Conservation (phyloP, 2,888 invertebrate genomes). For the Apotomis betuletana region DNA sequence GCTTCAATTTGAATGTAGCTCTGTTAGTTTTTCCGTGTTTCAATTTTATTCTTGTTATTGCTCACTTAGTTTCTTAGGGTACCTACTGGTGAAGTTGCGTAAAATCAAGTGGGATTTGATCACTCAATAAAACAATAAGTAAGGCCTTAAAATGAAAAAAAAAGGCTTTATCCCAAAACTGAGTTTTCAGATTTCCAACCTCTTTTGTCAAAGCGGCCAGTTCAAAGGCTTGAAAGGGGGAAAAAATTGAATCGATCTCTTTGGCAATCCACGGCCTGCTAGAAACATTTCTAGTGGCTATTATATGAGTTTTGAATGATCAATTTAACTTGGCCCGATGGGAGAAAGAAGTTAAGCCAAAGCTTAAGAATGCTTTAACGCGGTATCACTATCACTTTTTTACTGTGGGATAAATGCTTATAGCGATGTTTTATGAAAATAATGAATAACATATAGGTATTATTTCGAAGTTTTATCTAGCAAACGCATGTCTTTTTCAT, state of each 20-base stretch:
- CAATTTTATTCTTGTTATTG: too few species aligned
- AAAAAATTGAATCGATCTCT: constrained; percentile 45
- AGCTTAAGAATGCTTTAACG: constrained; percentile 17
- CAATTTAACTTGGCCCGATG: constrained; percentile 65
- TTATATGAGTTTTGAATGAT: constrained; percentile 68
- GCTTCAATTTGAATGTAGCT: too few species aligned
- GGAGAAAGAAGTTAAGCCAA: constrained; percentile 32
- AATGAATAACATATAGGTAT: too few species aligned
- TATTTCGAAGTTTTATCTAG: too few species aligned
- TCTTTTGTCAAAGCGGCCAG: constrained; percentile 32
- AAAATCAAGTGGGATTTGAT: too few species aligned
- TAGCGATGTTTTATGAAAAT: too few species aligned
- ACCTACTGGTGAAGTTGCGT: too few species aligned
- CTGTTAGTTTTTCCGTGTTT: too few species aligned
- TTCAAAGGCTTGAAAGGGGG: constrained; percentile 44
- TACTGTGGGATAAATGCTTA: too few species aligned
- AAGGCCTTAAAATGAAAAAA: not conserved
- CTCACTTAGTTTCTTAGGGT: too few species aligned
- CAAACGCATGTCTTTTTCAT: too few species aligned
- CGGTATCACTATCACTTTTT: constrained; percentile 4
- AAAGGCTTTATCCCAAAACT: constrained; percentile 13
- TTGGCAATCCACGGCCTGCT: constrained; percentile 47
- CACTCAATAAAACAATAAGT: not conserved
- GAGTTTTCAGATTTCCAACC: constrained; percentile 27
- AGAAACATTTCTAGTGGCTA: constrained; percentile 57